Evolutionary conservation across 2,797 vertebrate species (phyloP), one percentile per base, ranked within the genome.

Genomic region (Tragelaphus oryx): DNA sequence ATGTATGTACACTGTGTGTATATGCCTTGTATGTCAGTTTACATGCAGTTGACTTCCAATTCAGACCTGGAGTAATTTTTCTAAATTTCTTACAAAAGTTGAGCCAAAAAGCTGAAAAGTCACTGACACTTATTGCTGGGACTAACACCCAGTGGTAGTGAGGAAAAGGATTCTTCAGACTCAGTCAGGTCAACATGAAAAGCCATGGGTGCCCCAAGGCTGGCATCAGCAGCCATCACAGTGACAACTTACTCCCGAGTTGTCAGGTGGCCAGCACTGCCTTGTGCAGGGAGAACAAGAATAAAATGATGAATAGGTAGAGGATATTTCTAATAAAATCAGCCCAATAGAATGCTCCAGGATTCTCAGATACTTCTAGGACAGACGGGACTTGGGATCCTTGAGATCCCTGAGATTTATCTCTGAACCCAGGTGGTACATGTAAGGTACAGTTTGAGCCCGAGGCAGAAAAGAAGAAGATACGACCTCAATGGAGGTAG

Each of bases 221-320:
- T 22, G 59, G 0, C 8, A 13, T 28, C 7, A 6, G 44, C 26
- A 50, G 4, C 4, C 18, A 0, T 8, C 26, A 1, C 30, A 33
- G 4, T 50, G 46, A 13, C 28, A 83, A 12, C 24, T 65, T 75
- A 50, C 5, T 13, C 46, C 44, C 13, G n/a, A 46, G 3, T 20
- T 54, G 8, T 28, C 57, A 18, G 33, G 41, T 18, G 41, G 28
- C 50, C 18, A 33, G 26, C 28, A 17, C 5, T 3, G 22, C 6
- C 88, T 2, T 62, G 33, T 79, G 18, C 59, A 54, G 30, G 17
- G 30, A 46, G 33, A 57, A 16, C 30, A 52, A 33, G 52, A 52
- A n/a, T 12, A 5, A 22, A 37, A 54, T 28, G 2, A 2, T 2
- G 8, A 59, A 33, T 6, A 55, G 12, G 26, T 82, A 37, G 44